These are phyloP conservation scores for Iselma pallidipennis DNA, from an alignment of 2,888 invertebrate species.

Conservation along the genomic window DNA sequence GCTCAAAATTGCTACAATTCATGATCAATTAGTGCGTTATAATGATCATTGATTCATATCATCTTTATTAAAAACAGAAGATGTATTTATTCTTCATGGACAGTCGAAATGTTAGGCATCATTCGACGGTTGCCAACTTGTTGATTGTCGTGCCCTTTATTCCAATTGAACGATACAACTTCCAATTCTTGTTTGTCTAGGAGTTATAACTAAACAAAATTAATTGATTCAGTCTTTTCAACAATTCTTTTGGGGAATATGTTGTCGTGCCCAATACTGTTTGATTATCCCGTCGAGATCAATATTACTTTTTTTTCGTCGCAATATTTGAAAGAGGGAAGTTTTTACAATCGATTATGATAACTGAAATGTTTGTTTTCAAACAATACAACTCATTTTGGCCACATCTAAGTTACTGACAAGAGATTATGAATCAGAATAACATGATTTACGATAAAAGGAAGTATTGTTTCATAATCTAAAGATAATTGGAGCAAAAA, in stretches of 20 bases:
- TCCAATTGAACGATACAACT: conserved; percentile 16
- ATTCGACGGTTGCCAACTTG: conserved; percentile 12
- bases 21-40: too few species aligned
- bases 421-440: background rate
- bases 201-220: conserved; percentile 13
- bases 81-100: background rate
- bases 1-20: too few species aligned
- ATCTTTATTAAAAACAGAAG: background rate
- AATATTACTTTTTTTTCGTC: conserved; percentile 15
- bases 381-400: background rate
- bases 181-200: conserved; percentile 18
- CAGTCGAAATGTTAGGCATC: background rate
- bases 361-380: background rate
- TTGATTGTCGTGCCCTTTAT: conserved; percentile 12
- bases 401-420: background rate
- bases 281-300: conserved; percentile 14
- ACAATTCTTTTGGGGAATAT: conserved; percentile 21
- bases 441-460: conserved; percentile 11
- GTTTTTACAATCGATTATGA: background rate
- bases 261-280: conserved; percentile 15
- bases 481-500: conserved; percentile 42
- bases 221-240: conserved; percentile 16
- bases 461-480: conserved; percentile 37
- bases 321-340: background rate
- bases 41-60: too few species aligned